Evolutionary conservation across 2,888 invertebrate genomes (phyloP), one percentile per base, ranked within the genome.

Genomic region (Dione juno): DNA sequence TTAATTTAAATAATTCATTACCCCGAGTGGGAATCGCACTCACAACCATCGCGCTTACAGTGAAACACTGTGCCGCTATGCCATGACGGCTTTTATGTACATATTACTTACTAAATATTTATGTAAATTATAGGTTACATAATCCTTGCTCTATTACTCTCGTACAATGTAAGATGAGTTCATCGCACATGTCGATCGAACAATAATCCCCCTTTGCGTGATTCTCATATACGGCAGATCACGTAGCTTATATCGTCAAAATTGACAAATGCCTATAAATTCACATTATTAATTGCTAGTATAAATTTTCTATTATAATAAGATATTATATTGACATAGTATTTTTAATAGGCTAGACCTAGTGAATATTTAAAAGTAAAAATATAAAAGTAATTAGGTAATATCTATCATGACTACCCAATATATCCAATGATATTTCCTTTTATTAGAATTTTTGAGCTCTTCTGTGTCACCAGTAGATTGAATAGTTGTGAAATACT

Each of bases 181-280:
- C 28, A 61, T 61, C n/a, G 61, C 61, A 43, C 28, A 45, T 45
- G 45, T 45, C 61, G 45, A 61, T 61, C 28, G 61, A 45, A n/a
- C n/a, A 28, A 28, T 61, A 45, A 61, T 45, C 35, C 61, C n/a
- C 61, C 28, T 61, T 61, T 61, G 45, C 61, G 45, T 61, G 61
- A n/a, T 61, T 43, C 61, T 43, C 45, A 61, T 59, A 59, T 45
- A 61, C n/a, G 21, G 28, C n/a, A 28, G 28, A n/a, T n/a, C 61
- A 61, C 21, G 35, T 45, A 45, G 28, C 28, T 28, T 45, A 61
- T 45, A 45, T 45, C 43, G 21, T 61, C 61, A 61, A 61, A 43
- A 45, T 45, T n/a, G 40, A 61, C n/a, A 45, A 35, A 45, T 10
- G 11, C 0, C 43, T 37, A 21, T 1, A 13, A 11, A 1, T 61